Conservation (phyloP, 2,113 vertebrate genomes). For the Thomomys bottae region DNA sequence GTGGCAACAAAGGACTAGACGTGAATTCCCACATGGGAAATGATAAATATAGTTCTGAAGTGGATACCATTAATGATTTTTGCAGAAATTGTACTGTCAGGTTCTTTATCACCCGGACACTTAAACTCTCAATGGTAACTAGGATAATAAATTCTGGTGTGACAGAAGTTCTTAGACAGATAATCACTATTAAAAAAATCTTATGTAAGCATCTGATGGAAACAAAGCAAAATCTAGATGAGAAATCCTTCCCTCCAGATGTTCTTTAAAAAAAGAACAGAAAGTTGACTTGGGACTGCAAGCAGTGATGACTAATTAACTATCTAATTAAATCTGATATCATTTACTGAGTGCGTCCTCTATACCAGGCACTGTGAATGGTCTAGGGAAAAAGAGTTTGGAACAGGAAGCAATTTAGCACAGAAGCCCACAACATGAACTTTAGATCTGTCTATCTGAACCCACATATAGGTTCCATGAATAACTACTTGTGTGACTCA, state of each 20-base stretch:
- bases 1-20: conserved; percentile 34
- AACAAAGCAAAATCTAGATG: conserved; percentile 44
- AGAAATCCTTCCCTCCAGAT: conserved; percentile 8
- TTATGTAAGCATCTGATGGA: not conserved
- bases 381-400: not conserved
- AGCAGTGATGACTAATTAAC: not conserved
- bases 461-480: not conserved
- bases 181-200: not conserved
- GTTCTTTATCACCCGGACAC: conserved; percentile 51
- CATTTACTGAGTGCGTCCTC: not conserved
- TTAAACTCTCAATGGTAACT: conserved; percentile 48
- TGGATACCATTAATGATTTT: conserved; percentile 74
- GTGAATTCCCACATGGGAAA: conserved; percentile 68
- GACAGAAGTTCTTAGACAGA: conserved; percentile 27
- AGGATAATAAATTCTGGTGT: conserved; percentile 57
- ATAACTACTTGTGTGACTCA: not conserved
- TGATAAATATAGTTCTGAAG: conserved; percentile 72
- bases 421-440: not conserved
- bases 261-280: not conserved
- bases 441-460: not conserved
- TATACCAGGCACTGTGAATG: not conserved
- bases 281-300: not conserved
- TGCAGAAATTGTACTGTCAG: conserved; percentile 69
- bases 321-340: not conserved
- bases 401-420: not conserved